Evolutionary conservation across 2,888 invertebrate species (phyloP).

Genomic region (Bursaphelenchus okinawaensis): DNA sequence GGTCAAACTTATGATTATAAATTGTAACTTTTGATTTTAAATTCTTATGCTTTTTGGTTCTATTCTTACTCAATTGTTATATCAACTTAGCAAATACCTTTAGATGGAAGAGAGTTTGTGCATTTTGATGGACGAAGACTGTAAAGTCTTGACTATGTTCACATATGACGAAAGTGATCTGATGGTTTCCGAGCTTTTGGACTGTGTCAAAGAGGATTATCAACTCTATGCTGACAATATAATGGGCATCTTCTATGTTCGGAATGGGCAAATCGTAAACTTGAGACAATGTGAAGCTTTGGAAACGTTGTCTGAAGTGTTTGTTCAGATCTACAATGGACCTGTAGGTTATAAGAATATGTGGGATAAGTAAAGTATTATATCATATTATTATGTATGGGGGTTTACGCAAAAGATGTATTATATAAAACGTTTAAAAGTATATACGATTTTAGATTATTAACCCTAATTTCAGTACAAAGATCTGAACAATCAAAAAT

Average conservation of each 20-base stretch:
- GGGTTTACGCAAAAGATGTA: too few species aligned
- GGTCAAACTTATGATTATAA: background rate
- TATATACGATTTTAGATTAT: too few species aligned
- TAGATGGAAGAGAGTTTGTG: background rate
- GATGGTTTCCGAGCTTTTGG: background rate
- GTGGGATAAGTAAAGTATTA: too few species aligned
- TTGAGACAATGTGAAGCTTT: background rate
- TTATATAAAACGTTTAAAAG: too few species aligned
- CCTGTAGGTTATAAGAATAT: too few species aligned
- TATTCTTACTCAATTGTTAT: too few species aligned
- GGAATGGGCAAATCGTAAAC: background rate
- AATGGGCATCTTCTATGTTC: background rate
- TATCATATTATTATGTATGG: too few species aligned
- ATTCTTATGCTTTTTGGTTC: too few species aligned
- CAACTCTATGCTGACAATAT: background rate
- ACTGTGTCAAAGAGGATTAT: background rate
- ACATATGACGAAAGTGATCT: background rate
- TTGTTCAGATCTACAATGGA: background rate
- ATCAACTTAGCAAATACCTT: too few species aligned
- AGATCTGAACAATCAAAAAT: too few species aligned
- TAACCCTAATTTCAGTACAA: too few species aligned
- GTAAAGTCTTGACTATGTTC: background rate
- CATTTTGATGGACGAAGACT: background rate
- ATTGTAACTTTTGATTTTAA: too few species aligned
- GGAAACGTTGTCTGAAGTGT: background rate